phyloP scores from a whole-genome alignment of 2,888 invertebrate genomes.

The Epistrophella euchroma region DNA sequence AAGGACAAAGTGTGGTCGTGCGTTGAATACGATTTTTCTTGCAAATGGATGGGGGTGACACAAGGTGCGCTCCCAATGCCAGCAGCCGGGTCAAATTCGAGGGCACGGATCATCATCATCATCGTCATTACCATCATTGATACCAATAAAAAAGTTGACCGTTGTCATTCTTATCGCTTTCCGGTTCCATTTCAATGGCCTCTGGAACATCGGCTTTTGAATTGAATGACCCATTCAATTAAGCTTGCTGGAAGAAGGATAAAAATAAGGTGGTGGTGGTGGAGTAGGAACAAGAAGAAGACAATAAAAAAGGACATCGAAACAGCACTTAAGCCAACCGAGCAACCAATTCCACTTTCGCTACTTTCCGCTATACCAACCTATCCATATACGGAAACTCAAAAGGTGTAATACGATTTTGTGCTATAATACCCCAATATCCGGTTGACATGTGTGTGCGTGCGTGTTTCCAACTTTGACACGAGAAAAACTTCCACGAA shows the following conservation, averaged over 20 bases:
- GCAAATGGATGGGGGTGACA: conserved; percentile 32
- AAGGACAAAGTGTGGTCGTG: conserved; percentile 76
- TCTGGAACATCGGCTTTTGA: conserved; percentile 77
- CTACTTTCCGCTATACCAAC: conserved; percentile 3
- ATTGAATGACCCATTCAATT: conserved; percentile 84
- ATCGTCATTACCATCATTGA: conserved; percentile 74
- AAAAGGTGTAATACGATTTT: conserved; percentile 73
- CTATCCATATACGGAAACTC: conserved; percentile 19
- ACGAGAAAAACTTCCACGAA: conserved; percentile 50
- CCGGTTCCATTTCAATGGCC: conserved; percentile 73
- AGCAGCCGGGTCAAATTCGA: conserved; percentile 46
- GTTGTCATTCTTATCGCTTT: conserved; percentile 75
- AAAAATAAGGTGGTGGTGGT: conserved; percentile 7
- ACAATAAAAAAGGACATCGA: conserved; percentile 65
- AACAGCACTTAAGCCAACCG: conserved; percentile 71
- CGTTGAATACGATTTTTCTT: conserved; percentile 74
- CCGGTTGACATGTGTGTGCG: conserved; percentile 37
- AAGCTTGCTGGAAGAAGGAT: conserved; percentile 78
- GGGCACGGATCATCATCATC: conserved; percentile 65
- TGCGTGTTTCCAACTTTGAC: conserved; percentile 56
- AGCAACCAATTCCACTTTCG: conserved; percentile 62
- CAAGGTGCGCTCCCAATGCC: conserved; percentile 43
- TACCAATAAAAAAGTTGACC: conserved; percentile 76
- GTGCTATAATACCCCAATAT: conserved; percentile 57
- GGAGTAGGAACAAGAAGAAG: conserved; percentile 16